Evolutionary conservation across 2,888 invertebrate genomes (phyloP).

Genomic region (Tuberolachnus salignus): DNA sequence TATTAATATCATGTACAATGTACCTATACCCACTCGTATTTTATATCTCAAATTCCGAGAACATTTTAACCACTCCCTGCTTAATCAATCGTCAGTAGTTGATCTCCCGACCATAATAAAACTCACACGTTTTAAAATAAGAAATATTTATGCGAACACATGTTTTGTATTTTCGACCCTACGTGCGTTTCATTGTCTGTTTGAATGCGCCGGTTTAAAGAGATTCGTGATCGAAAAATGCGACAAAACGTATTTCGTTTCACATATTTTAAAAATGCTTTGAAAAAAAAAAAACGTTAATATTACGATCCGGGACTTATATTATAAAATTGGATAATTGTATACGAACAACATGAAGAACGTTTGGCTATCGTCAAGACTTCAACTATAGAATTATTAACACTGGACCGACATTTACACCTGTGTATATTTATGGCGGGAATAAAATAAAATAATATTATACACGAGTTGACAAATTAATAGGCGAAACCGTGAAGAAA

Average conservation of each 20-base stretch:
- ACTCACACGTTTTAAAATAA: constrained; percentile 30
- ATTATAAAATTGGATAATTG: too few species aligned
- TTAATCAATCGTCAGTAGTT: constrained; percentile 1
- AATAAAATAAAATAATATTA: too few species aligned
- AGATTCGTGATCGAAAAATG: background rate
- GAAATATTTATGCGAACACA: constrained; percentile 49
- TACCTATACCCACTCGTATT: background rate
- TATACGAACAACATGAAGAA: too few species aligned
- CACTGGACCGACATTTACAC: too few species aligned
- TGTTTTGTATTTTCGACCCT: constrained; percentile 18
- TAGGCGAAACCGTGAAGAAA: too few species aligned
- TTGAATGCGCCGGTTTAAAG: background rate
- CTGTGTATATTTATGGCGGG: too few species aligned
- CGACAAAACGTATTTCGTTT: background rate
- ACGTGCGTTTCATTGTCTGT: background rate
- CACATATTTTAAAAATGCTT: background rate
- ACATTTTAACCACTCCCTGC: background rate
- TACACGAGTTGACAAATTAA: too few species aligned
- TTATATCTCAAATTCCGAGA: background rate
- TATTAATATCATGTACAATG: background rate
- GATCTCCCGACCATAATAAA: constrained; percentile 10
- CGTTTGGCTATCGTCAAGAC: too few species aligned
- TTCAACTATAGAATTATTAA: too few species aligned
- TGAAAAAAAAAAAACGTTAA: background rate
- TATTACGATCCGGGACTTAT: too few species aligned